Evolutionary conservation across 2,113 vertebrate genomes (phyloP).

Genomic region (Spheniscus mendiculus): DNA sequence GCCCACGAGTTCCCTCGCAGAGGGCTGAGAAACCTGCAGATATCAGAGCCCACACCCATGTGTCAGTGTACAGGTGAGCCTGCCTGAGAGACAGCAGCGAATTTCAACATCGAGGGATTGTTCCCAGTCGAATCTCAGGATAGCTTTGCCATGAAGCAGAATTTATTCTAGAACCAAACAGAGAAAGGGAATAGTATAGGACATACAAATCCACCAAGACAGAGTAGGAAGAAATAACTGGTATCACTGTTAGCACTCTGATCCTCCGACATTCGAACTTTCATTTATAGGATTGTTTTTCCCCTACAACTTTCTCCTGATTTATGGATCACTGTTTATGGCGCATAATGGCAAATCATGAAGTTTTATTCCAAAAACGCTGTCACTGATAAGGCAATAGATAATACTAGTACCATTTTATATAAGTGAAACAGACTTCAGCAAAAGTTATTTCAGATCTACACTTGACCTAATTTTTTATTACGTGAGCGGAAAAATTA

Average conservation of each 20-base stretch:
- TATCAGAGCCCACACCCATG: background rate
- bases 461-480: background rate
- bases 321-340: background rate
- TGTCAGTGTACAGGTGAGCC: accelerated
- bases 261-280: accelerated
- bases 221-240: background rate
- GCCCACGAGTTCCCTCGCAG: accelerated
- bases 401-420: background rate
- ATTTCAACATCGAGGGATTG: background rate
- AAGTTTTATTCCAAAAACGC: background rate
- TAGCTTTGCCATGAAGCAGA: background rate
- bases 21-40: background rate
- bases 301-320: background rate
- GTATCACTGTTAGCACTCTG: background rate
- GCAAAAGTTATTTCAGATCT: background rate
- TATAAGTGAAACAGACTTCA: background rate
- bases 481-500: background rate
- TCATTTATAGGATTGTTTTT: background rate
- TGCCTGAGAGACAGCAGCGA: background rate
- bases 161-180: background rate
- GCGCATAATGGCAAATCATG: background rate
- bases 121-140: accelerated
- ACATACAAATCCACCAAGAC: background rate
- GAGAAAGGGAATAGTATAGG: background rate
- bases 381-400: background rate